Percentiles rank a stretch among this genome's conserved stretches.
phyloP scores from a whole-genome alignment of 2,888 invertebrate species.

The Harpalus rubripes region DNA sequence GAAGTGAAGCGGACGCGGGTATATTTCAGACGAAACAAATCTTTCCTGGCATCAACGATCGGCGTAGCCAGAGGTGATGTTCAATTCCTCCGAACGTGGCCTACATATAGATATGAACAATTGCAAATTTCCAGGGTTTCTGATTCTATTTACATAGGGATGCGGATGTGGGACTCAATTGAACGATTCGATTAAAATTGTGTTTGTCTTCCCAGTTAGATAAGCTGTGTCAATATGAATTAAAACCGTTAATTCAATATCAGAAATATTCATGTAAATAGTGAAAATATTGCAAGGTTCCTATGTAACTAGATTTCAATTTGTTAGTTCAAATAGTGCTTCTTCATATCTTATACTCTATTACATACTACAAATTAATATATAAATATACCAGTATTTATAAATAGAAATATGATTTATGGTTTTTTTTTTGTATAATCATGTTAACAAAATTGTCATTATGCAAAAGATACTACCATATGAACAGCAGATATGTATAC shows the following conservation, averaged over 20 bases:
- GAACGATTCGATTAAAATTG: conserved; percentile 35
- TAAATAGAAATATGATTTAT: too few species aligned
- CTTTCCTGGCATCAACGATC: background rate
- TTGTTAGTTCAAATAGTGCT: background rate
- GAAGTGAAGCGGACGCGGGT: conserved; percentile 43
- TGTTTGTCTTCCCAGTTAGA: conserved; percentile 31
- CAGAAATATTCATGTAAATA: conserved; percentile 16
- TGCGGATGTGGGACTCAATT: conserved; percentile 1
- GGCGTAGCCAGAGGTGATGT: conserved; percentile 35
- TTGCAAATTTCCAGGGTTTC: conserved; percentile 25
- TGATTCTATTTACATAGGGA: conserved; percentile 18
- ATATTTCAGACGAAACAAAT: conserved; percentile 66
- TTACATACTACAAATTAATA: too few species aligned
- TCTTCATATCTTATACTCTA: background rate
- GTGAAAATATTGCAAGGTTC: conserved; percentile 1
- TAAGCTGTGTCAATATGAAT: conserved; percentile 28
- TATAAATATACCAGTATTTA: too few species aligned
- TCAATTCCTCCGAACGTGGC: conserved; percentile 24
- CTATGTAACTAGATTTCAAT: background rate
- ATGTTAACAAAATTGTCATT: too few species aligned
- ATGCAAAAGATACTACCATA: too few species aligned
- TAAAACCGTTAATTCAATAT: background rate
- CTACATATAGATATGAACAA: conserved; percentile 35
- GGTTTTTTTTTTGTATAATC: too few species aligned
- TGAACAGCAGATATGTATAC: too few species aligned